Base-by-base conservation (phyloP, 2,888 invertebrate genomes). In the Nomada ruficornis region DNA sequence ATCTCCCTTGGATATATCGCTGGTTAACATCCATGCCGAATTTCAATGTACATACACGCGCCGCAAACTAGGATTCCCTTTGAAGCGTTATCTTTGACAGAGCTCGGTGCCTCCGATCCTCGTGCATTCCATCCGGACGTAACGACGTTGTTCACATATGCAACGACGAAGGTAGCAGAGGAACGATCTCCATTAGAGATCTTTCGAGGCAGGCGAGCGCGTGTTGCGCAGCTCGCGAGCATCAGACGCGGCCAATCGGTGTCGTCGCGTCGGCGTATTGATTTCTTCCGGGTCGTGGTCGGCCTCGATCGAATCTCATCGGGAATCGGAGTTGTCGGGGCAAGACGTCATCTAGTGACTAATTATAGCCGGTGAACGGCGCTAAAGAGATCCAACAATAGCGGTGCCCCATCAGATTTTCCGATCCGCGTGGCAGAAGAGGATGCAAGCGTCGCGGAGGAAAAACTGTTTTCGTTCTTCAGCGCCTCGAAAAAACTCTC, bases 261-360 rank as follows among this genome's bases (percentile, higher is more conserved):
- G 77, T 86, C 86, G 86, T 79, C 69, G 76, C 77, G 78, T 80
- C 86, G 86, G 68, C 50, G 83, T 88, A 87, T 87, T 86, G 87
- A 87, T 87, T 86, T 86, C 86, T 88, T 86, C 80, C 88, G 82
- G 78, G 82, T 76, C 75, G 85, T 79, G 75, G 78, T 83, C 76
- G 77, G 77, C 77, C 77, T 71, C 86, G 86, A 88, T 88, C 88
- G 82, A 87, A 88, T 84, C 84, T 87, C 80, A 82, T 84, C 82
- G 75, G 55, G 82, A 77, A 84, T 84, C 72, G 75, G 59, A 84
- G 80, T 75, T 62, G 86, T 59, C 72, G 72, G 69, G 54, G 77
- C 68, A 82, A 86, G 68, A 86, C 83, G 85, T 89, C 82, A 87
- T 83, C 47, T 23, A 29, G 76, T 42, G 67, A 80, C 82, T 89